A percentile compares a stretch with the other conserved stretches of the same genome.
Evolutionary conservation across 2,888 invertebrate genomes (phyloP).

Genomic region (Sturmia bella): DNA sequence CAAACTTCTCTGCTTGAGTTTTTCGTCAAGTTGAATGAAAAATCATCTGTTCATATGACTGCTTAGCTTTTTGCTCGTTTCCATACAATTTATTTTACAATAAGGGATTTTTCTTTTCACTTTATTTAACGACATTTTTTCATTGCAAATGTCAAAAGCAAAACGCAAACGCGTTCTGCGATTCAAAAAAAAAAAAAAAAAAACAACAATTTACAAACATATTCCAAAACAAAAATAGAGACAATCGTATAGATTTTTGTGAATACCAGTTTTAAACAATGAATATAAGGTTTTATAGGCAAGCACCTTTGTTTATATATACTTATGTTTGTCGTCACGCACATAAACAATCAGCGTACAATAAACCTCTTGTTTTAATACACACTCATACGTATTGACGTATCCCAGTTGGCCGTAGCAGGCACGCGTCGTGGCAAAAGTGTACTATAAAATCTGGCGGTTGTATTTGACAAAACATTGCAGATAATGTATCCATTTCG

Average conservation of each 20-base stretch:
- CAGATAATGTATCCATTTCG: no score
- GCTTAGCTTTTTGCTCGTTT: constrained; percentile 14
- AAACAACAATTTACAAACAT: neutral
- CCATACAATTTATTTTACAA: constrained; percentile 40
- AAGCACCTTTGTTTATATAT: no score
- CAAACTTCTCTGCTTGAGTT: constrained; percentile 10
- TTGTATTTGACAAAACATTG: no score
- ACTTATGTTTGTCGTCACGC: neutral
- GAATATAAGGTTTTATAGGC: neutral
- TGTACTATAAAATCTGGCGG: no score
- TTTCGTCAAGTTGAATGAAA: constrained; percentile 16
- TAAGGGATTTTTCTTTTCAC: neutral
- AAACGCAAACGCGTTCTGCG: constrained; percentile 19
- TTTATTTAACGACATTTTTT: constrained; percentile 40
- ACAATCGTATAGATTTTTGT: constrained; percentile 23
- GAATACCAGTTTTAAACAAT: constrained; percentile 35
- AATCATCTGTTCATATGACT: constrained; percentile 22
- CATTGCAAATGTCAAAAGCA: constrained; percentile 32
- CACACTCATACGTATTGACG: neutral
- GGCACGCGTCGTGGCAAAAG: no score
- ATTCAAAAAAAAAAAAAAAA: constrained; percentile 7
- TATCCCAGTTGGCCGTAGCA: no score
- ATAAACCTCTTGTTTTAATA: constrained; percentile 19
- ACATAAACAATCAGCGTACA: constrained; percentile 30
- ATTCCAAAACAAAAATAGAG: neutral